These are phyloP conservation scores for Rapana venosa DNA, from an alignment of 2,888 invertebrate genomes.

Conservation along the genomic window DNA sequence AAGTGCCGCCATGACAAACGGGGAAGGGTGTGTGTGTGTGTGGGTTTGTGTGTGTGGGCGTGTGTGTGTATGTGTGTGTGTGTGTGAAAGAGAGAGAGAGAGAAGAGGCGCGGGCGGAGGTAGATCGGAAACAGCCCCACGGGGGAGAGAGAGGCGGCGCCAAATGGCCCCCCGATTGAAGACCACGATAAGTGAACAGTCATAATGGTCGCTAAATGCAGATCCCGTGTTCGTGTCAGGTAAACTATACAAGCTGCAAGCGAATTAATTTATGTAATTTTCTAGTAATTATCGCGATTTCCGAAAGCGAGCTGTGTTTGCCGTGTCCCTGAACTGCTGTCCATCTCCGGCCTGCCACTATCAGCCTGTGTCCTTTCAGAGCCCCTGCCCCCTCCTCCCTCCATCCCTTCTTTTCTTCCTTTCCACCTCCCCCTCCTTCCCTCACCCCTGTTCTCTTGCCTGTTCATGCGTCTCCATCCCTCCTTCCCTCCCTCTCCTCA, in stretches of 20 bases:
- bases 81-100: neutral
- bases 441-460: neutral
- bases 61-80: neutral
- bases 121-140: constrained; percentile 36
- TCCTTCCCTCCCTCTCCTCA: neutral
- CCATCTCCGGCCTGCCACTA: constrained; percentile 40
- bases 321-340: constrained; percentile 30
- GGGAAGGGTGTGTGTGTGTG: too few species aligned
- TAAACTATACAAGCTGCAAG: constrained; percentile 45
- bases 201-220: constrained; percentile 49
- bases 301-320: constrained; percentile 43
- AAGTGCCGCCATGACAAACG: too few species aligned
- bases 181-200: constrained; percentile 44
- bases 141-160: constrained; percentile 8
- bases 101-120: neutral
- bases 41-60: too few species aligned
- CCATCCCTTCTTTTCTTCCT: neutral
- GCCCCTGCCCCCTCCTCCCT: neutral
- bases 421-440: neutral
- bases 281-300: constrained; percentile 44
- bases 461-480: neutral
- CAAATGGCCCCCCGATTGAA: constrained; percentile 40
- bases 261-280: constrained; percentile 48
- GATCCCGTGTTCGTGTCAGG: constrained; percentile 49
- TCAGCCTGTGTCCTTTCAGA: neutral